A percentile compares a stretch with the other conserved stretches of the same genome.
Conservation (phyloP, 2,888 invertebrate species). For the Drosophila emarginata region DNA sequence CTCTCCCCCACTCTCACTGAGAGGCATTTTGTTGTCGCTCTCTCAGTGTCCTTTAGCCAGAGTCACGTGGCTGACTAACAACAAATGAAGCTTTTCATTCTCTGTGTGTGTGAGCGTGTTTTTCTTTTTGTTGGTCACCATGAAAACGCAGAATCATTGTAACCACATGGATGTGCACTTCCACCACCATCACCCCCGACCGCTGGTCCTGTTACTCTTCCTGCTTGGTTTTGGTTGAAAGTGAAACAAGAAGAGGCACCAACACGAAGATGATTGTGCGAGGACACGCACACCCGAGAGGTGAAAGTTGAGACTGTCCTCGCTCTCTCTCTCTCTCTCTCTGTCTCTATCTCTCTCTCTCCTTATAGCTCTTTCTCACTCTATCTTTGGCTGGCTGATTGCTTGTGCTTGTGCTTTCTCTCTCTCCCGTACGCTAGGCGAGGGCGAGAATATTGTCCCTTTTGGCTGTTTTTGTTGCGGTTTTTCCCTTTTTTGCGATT, state of each 20-base stretch:
- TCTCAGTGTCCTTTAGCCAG: constrained; percentile 1
- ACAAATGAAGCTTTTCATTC: constrained; percentile 59
- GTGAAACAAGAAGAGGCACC: constrained; percentile 58
- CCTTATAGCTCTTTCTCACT: constrained; percentile 13
- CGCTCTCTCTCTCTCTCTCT: constrained; percentile 20
- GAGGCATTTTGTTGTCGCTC: not conserved
- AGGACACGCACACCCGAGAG: constrained; percentile 62
- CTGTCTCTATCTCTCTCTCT: constrained; percentile 7
- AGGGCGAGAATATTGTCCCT: constrained; percentile 29
- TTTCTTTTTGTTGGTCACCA: constrained; percentile 41
- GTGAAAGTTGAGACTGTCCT: constrained; percentile 54
- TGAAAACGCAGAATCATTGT: constrained; percentile 75
- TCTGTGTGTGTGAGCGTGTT: not conserved
- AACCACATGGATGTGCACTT: constrained; percentile 28
- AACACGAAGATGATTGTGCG: constrained; percentile 60
- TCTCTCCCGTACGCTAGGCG: constrained; percentile 14
- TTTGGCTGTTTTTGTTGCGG: constrained; percentile 42
- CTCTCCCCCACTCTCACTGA: constrained; percentile 6
- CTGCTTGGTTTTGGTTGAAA: constrained; percentile 50
- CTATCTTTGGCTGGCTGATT: constrained; percentile 33
- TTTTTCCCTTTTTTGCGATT: constrained; percentile 13
- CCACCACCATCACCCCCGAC: not conserved
- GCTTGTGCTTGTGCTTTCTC: not conserved
- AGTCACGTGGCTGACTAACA: constrained; percentile 73
- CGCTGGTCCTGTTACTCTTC: constrained; percentile 10